Conservation (phyloP, 2,797 vertebrate genomes). For the Rhincodon typus region DNA sequence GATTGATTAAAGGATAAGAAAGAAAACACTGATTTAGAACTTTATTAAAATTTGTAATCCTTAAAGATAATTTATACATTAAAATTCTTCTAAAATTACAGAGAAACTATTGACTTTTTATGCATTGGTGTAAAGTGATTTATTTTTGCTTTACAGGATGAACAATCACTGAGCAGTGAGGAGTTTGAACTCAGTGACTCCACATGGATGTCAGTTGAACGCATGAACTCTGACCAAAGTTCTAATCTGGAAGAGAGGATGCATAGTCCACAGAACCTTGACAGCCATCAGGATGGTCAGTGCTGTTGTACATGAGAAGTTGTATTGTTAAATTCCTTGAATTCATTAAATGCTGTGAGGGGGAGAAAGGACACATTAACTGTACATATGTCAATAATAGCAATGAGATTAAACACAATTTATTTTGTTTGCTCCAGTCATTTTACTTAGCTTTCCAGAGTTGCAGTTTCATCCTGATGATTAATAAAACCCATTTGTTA, state of each 20-base stretch:
- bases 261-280: conserved; percentile 69
- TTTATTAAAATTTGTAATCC: not conserved
- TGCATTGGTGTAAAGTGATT: not conserved
- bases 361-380: not conserved
- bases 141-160: conserved; percentile 57
- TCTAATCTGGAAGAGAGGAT: conserved; percentile 73
- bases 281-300: conserved; percentile 70
- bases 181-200: conserved; percentile 76
- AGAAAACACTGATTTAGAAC: not conserved
- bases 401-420: not conserved
- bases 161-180: conserved; percentile 73
- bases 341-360: not conserved
- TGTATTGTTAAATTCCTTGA: not conserved
- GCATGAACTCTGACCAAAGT: conserved; percentile 69
- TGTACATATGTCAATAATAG: not conserved
- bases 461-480: not conserved
- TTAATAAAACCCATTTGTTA: not conserved
- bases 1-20: not conserved
- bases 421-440: not conserved
- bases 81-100: not conserved
- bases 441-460: not conserved
- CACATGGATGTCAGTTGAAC: conserved; percentile 66
- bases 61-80: conserved; percentile 4
- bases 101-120: not conserved
- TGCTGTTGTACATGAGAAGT: conserved; percentile 5